Base-by-base conservation (phyloP, 2,113 vertebrate species). In the Podiceps cristatus region DNA sequence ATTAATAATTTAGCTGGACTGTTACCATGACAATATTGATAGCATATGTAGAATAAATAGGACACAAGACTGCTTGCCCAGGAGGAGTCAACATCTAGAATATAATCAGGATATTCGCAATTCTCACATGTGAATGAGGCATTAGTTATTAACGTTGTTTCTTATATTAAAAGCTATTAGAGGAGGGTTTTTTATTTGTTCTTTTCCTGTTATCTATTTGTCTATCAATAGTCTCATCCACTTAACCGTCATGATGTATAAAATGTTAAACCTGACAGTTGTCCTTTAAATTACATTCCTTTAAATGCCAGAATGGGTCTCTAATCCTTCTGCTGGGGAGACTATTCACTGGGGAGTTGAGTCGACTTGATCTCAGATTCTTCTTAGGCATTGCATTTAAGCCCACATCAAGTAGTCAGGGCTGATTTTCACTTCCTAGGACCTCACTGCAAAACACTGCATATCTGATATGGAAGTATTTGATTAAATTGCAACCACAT, bases 21-120 rank as follows among this genome's bases (percentile, higher is more conserved):
- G 79, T 95, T 95, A 94, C 88, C 92, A 91, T 95, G 93, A 95
- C 94, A 92, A 77, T 92, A 95, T 74, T 95, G 86, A 93, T 91
- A 88, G 66, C 44, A 55, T 81, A 66, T 68, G 17, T 64, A 78
- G 84, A 91, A 90, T 64, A 93, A 96, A 95, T 59, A 88, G 55
- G 59, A 93, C 47, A 52, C 28, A 90, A 77, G 56, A 50, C 24
- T 76, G 77, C 52, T 94, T 93, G 85, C 13, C 19, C 66, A 85
- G 58, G 31, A 91, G 79, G 73, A 7, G 1, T 82, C 66, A 85
- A 85, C 62, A 75, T 55, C 60, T 60, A 59, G 22, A 81, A 45
- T 85, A 66, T 82, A 87, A 47, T 56, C 22, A 79, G 62, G 62
- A 37, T 93, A 79, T 85, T 53, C 82, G 13, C 40, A 84, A 59